Evolutionary conservation across 1,140 invertebrate species (phyloP).

Genomic region (Neodiprion pinetum): DNA sequence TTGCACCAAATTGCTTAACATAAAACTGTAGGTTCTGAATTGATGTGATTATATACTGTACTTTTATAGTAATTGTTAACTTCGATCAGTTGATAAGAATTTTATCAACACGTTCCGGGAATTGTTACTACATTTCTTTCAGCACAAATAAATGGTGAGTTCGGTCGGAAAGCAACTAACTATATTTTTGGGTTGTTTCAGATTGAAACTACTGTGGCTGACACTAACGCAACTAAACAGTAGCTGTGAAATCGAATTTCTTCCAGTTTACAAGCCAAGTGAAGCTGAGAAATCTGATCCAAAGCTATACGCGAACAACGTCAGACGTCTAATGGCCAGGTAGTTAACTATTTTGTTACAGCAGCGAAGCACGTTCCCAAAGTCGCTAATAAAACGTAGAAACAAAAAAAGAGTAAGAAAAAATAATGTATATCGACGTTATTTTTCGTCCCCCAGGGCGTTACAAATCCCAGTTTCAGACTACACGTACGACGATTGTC

Average conservation of each 20-base stretch:
- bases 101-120: too few relatives aligned
- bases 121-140: too few relatives aligned
- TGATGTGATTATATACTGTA: too few relatives aligned
- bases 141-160: too few relatives aligned
- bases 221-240: conserved; percentile 91
- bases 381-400: too few relatives aligned
- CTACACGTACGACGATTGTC: conserved; percentile 92
- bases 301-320: conserved; percentile 90
- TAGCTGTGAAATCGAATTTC: conserved; percentile 91
- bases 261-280: conserved; percentile 90
- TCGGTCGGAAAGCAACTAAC: too few relatives aligned
- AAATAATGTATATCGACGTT: too few relatives aligned
- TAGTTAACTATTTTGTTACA: conserved; percentile 61
- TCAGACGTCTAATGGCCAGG: conserved; percentile 90
- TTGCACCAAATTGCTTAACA: too few relatives aligned
- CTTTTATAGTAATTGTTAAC: too few relatives aligned
- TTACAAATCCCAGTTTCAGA: conserved; percentile 86
- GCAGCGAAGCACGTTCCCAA: not conserved
- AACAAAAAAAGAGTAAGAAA: too few relatives aligned
- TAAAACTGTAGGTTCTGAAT: too few relatives aligned
- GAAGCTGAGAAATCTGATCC: conserved; percentile 88
- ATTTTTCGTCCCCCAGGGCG: conserved; percentile 65
- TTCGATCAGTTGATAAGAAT: too few relatives aligned
- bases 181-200: conserved; percentile 56
- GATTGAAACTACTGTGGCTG: conserved; percentile 85